Conservation (phyloP, 2,113 vertebrate genomes). For the Poeciliopsis prolifica region DNA sequence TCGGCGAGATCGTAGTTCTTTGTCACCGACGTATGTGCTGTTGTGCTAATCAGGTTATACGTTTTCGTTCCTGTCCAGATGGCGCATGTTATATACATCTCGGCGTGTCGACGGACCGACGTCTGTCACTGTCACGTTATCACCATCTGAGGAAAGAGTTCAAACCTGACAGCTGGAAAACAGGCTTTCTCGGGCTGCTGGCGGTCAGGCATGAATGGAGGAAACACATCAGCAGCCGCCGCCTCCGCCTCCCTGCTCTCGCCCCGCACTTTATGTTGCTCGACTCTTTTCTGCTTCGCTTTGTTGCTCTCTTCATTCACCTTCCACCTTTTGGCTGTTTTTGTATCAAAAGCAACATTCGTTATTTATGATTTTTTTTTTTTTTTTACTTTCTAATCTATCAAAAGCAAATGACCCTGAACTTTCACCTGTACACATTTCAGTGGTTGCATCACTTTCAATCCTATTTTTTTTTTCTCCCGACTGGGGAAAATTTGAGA, state of each 20-base stretch:
- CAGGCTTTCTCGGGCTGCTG: neutral
- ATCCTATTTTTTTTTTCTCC: neutral
- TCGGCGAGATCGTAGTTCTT: neutral
- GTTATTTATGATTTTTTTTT: neutral
- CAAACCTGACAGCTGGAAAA: neutral
- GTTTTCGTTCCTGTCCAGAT: too few relatives aligned
- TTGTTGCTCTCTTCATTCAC: neutral
- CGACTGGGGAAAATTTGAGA: conserved; percentile 25
- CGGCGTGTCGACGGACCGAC: too few relatives aligned
- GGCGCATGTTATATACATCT: too few relatives aligned
- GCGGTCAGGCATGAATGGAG: neutral
- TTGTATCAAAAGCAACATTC: neutral
- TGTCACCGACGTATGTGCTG: neutral
- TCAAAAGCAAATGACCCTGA: neutral
- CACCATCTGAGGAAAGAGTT: neutral
- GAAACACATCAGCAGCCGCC: neutral
- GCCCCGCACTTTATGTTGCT: too few relatives aligned
- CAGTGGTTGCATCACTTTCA: neutral
- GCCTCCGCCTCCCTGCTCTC: neutral
- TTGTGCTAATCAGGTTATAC: too few relatives aligned
- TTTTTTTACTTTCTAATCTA: neutral
- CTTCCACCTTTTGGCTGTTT: neutral
- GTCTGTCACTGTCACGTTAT: neutral
- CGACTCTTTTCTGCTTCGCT: neutral
- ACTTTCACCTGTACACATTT: neutral